Evolutionary conservation across 2,888 invertebrate species (phyloP).

Genomic region (Neoitamus cyanurus): DNA sequence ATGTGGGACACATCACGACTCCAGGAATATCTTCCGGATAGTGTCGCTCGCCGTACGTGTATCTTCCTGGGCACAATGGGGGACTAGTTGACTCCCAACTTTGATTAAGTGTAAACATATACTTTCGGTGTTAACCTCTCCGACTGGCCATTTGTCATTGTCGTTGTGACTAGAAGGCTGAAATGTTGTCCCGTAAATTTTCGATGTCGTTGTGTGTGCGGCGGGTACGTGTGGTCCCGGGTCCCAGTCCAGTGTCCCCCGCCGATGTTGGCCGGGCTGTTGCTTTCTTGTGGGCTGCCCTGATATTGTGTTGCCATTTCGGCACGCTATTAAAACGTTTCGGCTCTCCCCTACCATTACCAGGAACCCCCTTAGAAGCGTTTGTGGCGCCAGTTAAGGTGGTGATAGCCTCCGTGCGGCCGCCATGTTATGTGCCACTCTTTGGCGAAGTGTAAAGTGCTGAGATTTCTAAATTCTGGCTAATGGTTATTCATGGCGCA

Average conservation of each 20-base stretch:
- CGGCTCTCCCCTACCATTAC: background rate
- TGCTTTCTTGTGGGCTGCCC: background rate
- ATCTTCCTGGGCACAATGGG: background rate
- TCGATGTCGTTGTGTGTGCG: slow-evolving; percentile 19
- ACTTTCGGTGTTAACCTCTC: slow-evolving; percentile 50
- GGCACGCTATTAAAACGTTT: slow-evolving; percentile 38
- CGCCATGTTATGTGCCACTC: slow-evolving; percentile 27
- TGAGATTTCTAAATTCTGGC: slow-evolving; percentile 48
- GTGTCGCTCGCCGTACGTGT: background rate
- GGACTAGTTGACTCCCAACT: slow-evolving; percentile 42
- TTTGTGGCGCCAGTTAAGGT: slow-evolving; percentile 39
- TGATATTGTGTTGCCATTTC: slow-evolving; percentile 34
- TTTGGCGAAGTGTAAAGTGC: slow-evolving; percentile 47
- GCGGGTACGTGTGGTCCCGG: background rate
- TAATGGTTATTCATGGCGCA: slow-evolving; percentile 49
- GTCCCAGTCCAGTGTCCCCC: background rate
- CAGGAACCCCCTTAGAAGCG: background rate
- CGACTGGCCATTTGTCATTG: slow-evolving; percentile 49
- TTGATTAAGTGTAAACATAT: slow-evolving; percentile 51
- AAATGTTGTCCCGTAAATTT: slow-evolving; percentile 48
- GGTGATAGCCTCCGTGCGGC: slow-evolving; percentile 24
- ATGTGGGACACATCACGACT: slow-evolving; percentile 18
- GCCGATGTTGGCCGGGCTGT: slow-evolving; percentile 3
- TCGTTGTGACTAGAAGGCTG: slow-evolving; percentile 48
- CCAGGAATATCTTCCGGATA: slow-evolving; percentile 13